These are phyloP conservation scores for Macrophya alboannulata DNA, from an alignment of 2,888 invertebrate species.

Conservation along the genomic window DNA sequence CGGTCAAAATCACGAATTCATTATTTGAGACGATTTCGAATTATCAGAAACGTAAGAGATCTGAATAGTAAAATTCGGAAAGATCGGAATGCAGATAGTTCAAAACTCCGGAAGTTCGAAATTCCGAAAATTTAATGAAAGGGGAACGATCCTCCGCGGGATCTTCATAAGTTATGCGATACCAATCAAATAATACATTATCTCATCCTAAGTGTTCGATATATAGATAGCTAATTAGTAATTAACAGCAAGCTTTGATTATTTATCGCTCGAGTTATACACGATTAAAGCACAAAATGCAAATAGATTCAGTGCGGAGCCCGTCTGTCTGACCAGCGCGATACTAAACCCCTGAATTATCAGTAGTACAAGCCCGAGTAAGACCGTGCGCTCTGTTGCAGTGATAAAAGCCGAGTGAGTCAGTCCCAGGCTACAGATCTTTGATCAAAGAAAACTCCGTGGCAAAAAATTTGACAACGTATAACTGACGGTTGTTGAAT, in stretches of 20 bases:
- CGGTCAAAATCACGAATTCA: too few species aligned
- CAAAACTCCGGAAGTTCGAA: too few species aligned
- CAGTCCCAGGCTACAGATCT: background rate
- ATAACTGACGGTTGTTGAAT: background rate
- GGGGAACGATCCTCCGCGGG: too few species aligned
- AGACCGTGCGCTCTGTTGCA: background rate
- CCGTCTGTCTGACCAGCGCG: slow-evolving; percentile 43
- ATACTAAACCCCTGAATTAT: slow-evolving; percentile 39
- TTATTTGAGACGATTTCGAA: too few species aligned
- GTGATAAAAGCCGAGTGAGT: slow-evolving; percentile 18
- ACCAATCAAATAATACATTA: background rate
- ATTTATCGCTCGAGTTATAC: slow-evolving; percentile 11
- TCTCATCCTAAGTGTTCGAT: background rate
- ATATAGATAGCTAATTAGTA: background rate
- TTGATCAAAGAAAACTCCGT: too few species aligned
- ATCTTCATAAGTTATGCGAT: too few species aligned
- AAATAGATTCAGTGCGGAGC: background rate
- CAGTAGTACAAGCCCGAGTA: slow-evolving; percentile 19
- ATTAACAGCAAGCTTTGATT: background rate
- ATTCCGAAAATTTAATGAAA: too few species aligned
- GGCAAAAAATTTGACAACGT: background rate
- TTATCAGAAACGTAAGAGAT: too few species aligned
- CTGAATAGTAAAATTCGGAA: too few species aligned
- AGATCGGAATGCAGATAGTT: too few species aligned
- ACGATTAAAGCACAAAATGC: background rate